These are phyloP conservation scores for Protosalanx chinensis DNA, from an alignment of 2,797 vertebrate genomes.

Conservation along the genomic window DNA sequence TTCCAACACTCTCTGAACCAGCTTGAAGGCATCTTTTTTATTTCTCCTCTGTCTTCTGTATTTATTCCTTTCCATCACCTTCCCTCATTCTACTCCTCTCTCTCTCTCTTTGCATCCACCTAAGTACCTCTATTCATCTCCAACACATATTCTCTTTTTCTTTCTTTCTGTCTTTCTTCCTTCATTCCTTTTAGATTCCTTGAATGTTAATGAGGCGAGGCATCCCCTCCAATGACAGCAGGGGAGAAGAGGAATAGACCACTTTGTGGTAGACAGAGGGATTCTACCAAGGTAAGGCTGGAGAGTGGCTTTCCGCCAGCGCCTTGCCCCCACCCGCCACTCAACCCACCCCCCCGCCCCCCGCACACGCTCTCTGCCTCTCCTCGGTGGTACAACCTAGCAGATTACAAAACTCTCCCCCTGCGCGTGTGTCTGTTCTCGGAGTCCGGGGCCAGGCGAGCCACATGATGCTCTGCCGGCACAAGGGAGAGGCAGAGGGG, in stretches of 20 bases:
- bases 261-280: constrained; percentile 66
- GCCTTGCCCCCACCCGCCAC: constrained; percentile 36
- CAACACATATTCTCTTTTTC: constrained; percentile 25
- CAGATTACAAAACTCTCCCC: constrained; percentile 81
- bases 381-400: constrained; percentile 77
- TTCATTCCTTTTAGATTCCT: constrained; percentile 36
- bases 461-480: constrained; percentile 65
- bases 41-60: constrained; percentile 14
- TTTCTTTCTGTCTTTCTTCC: constrained; percentile 2
- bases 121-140: constrained; percentile 34
- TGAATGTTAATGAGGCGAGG: constrained; percentile 56
- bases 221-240: constrained; percentile 64
- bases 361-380: constrained; percentile 28
- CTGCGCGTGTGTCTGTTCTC: constrained; percentile 77
- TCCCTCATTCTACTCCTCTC: constrained; percentile 12
- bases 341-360: background rate
- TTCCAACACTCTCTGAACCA: constrained; percentile 38
- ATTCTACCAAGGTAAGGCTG: constrained; percentile 62
- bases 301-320: constrained; percentile 50
- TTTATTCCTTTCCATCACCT: background rate
- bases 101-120: constrained; percentile 22
- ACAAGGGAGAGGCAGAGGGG: constrained; percentile 29
- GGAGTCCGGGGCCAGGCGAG: constrained; percentile 74
- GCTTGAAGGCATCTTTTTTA: constrained; percentile 27
- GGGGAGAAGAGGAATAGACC: constrained; percentile 71